Evolutionary conservation across 2,888 invertebrate species (phyloP), one percentile per base, ranked within the genome.

Genomic region (Adineta ricciae): DNA sequence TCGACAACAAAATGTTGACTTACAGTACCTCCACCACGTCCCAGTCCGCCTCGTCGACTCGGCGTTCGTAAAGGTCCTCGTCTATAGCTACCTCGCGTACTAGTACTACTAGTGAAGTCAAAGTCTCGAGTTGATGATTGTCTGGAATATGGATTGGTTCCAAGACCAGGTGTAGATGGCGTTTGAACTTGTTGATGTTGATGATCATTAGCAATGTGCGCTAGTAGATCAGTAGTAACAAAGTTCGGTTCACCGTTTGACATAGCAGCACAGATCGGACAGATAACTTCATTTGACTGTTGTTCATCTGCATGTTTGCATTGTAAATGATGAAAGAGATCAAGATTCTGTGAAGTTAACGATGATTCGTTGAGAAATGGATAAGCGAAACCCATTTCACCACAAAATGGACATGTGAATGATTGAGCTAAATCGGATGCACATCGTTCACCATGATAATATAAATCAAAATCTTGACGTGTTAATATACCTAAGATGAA

Each of bases 351-450:
- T n/a, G 78, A 41, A 24, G 73, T 38, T 38, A 41, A 21, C n/a
- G 73, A 36, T 38, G 78, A n/a, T n/a, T 78, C 78, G n/a, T 78
- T 78, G 24, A n/a, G 3, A 41, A n/a, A 78, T 41, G 41, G 78
- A 24, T n/a, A 8, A 84, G 95, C 93, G 91, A 95, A 96, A 84
- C 98, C 98, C 95, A 96, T 95, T 89, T 94, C 94, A 89, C 95
- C 95, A 92, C 98, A 99, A 91, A 95, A 96, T 82, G 98, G 98
- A 92, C 98, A 99, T 87, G 97, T 96, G 91, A 96, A 96, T 87
- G 97, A 95, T 92, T 96, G 96, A 87, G 95, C 96, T 90, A 96
- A 95, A 90, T 96, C 97, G 88, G 95, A 93, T 88, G 90, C 89
- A 85, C 95, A 92, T 89, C 95, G 94, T 92, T 97, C 97, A 87